phyloP scores from a whole-genome alignment of 2,888 invertebrate species.

The Polia nebulosa region DNA sequence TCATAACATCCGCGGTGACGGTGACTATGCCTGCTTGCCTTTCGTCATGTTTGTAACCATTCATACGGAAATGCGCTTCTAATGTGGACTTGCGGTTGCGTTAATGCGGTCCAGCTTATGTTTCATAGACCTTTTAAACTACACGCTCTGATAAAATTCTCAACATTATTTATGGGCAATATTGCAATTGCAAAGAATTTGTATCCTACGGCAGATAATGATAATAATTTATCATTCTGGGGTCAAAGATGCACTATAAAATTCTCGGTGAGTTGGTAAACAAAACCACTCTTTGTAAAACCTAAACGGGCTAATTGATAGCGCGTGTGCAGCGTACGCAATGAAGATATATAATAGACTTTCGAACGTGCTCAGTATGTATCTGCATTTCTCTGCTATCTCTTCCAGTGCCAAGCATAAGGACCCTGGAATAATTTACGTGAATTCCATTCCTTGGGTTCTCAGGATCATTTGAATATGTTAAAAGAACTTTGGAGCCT shows the following conservation, averaged over 20 bases:
- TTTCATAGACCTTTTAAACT: slow-evolving; percentile 67
- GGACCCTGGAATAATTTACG: slow-evolving; percentile 42
- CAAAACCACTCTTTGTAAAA: slow-evolving; percentile 78
- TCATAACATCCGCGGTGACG: slow-evolving; percentile 70
- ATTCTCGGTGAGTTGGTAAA: slow-evolving; percentile 70
- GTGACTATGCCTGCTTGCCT: slow-evolving; percentile 61
- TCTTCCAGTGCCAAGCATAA: slow-evolving; percentile 40
- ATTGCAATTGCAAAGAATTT: slow-evolving; percentile 49
- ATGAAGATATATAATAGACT: slow-evolving; percentile 74
- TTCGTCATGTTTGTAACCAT: slow-evolving; percentile 75
- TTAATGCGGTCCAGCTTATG: slow-evolving; percentile 65
- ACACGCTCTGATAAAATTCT: slow-evolving; percentile 58
- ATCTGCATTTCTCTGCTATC: slow-evolving; percentile 56
- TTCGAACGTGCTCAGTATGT: slow-evolving; percentile 66
- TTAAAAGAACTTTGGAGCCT: slow-evolving; percentile 25
- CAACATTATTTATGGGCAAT: slow-evolving; percentile 28
- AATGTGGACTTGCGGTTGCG: slow-evolving; percentile 71
- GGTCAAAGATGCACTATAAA: slow-evolving; percentile 73
- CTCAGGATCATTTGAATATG: slow-evolving; percentile 52
- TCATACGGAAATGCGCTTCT: slow-evolving; percentile 79
- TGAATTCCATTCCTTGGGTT: slow-evolving; percentile 37
- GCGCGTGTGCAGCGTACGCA: slow-evolving; percentile 75
- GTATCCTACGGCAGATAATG: slow-evolving; percentile 37
- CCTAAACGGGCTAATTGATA: slow-evolving; percentile 82
- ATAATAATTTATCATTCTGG: slow-evolving; percentile 55